A percentile compares a stretch with the other conserved stretches of the same genome.
Conservation (phyloP, 2,797 vertebrate genomes). For the Sphenodon punctatus region DNA sequence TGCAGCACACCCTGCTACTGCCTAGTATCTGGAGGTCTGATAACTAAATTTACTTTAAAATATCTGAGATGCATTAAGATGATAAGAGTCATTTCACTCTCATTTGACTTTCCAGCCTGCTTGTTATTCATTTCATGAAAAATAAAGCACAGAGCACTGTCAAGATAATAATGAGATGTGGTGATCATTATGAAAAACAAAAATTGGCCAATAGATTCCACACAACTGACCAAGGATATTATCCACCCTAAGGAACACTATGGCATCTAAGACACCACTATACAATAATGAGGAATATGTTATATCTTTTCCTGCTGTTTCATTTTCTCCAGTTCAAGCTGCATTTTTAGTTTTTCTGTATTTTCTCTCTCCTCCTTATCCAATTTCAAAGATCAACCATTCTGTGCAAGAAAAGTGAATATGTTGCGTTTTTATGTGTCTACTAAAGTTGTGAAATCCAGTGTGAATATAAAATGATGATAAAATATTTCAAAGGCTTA, state of each 20-base stretch:
- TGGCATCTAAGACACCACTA: neutral
- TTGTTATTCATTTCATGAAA: neutral
- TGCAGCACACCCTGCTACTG: too few relatives aligned
- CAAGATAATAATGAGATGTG: neutral
- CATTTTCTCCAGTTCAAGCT: too few relatives aligned
- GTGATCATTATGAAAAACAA: neutral
- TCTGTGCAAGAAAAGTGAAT: too few relatives aligned
- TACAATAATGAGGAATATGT: neutral
- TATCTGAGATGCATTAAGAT: neutral
- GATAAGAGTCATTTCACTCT: neutral
- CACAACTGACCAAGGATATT: neutral
- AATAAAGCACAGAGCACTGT: neutral
- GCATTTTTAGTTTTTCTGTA: too few relatives aligned
- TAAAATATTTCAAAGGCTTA: neutral
- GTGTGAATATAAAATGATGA: too few relatives aligned
- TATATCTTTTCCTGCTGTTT: too few relatives aligned
- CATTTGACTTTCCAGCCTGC: neutral
- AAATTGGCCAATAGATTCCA: neutral
- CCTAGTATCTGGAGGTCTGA: too few relatives aligned
- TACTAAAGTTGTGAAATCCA: too few relatives aligned
- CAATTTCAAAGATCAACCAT: too few relatives aligned
- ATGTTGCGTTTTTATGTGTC: too few relatives aligned
- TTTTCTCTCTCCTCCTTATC: too few relatives aligned
- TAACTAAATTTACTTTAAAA: neutral
- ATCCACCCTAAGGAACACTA: neutral